phyloP scores from a whole-genome alignment of 2,888 invertebrate genomes.

The Adelphocoris suturalis region DNA sequence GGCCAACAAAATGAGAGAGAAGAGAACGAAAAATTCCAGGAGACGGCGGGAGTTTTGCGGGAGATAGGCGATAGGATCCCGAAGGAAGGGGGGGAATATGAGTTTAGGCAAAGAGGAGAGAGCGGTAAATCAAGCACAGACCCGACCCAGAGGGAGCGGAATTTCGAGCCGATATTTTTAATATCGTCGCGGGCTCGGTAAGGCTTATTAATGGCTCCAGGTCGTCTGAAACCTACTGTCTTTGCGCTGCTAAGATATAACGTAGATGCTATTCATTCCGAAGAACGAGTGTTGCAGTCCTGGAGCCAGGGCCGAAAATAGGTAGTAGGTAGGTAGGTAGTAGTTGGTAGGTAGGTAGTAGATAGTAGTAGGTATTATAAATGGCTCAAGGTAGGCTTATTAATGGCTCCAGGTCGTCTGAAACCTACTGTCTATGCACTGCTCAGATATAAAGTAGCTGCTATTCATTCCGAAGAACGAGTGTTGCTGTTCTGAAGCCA shows the following conservation, averaged over 20 bases:
- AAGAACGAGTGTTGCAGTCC: background rate
- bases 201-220: constrained; percentile 45
- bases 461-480: too few species aligned
- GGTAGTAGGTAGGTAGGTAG: too few species aligned
- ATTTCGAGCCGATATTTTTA: constrained; percentile 56
- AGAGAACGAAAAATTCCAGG: constrained; percentile 1
- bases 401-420: constrained; percentile 17
- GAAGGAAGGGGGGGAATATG: too few species aligned
- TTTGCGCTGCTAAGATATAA: background rate
- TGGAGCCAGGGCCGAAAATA: too few species aligned
- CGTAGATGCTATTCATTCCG: too few species aligned
- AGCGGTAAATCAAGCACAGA: constrained; percentile 25
- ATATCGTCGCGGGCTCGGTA: constrained; percentile 50
- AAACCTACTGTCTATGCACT: background rate
- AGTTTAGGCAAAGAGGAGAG: constrained; percentile 2
- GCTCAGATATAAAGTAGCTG: background rate
- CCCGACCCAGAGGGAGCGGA: constrained; percentile 45
- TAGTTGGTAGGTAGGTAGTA: too few species aligned
- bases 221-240: background rate
- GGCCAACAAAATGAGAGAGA: background rate
- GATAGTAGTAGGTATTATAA: too few species aligned
- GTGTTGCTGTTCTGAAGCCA: too few species aligned
- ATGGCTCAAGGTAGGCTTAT: too few species aligned
- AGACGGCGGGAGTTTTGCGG: background rate
- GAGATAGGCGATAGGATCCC: constrained; percentile 28